Evolutionary conservation across 2,113 vertebrate genomes (phyloP).

Genomic region (Pollachius pollachius): DNA sequence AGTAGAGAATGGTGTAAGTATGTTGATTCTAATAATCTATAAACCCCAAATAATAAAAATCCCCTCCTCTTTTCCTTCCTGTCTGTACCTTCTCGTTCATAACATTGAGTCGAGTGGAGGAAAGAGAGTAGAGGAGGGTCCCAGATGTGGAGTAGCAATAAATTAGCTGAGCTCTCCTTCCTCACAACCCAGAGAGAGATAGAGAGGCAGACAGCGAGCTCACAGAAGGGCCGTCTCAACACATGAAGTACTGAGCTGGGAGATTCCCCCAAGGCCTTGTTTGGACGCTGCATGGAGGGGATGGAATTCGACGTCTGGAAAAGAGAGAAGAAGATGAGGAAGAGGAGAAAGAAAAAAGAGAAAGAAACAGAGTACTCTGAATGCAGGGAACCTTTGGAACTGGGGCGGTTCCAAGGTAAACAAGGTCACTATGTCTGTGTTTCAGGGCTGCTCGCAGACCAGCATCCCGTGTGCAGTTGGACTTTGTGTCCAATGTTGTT

Average conservation of each 20-base stretch:
- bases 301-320: conserved; percentile 58
- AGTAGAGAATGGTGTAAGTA: too few species aligned
- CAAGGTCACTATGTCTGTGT: conserved; percentile 55
- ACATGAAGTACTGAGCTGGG: conserved; percentile 60
- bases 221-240: conserved; percentile 36
- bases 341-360: background rate
- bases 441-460: conserved; percentile 30
- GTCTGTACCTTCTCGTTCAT: conserved; percentile 22
- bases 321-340: conserved; percentile 21
- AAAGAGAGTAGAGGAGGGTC: background rate
- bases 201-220: conserved; percentile 18
- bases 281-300: conserved; percentile 40
- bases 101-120: background rate
- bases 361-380: conserved; percentile 28
- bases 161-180: conserved; percentile 56
- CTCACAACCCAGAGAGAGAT: conserved; percentile 15
- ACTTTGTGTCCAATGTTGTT: conserved; percentile 18
- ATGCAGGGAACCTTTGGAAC: conserved; percentile 40
- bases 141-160: conserved; percentile 45
- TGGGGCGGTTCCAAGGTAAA: conserved; percentile 59
- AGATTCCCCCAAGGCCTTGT: conserved; percentile 56
- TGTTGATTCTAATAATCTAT: too few species aligned
- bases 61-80: background rate
- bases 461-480: conserved; percentile 34
- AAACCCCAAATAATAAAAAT: too few species aligned